Evolutionary conservation across 2,888 invertebrate genomes (phyloP).

Genomic region (Leucophenga maculata): DNA sequence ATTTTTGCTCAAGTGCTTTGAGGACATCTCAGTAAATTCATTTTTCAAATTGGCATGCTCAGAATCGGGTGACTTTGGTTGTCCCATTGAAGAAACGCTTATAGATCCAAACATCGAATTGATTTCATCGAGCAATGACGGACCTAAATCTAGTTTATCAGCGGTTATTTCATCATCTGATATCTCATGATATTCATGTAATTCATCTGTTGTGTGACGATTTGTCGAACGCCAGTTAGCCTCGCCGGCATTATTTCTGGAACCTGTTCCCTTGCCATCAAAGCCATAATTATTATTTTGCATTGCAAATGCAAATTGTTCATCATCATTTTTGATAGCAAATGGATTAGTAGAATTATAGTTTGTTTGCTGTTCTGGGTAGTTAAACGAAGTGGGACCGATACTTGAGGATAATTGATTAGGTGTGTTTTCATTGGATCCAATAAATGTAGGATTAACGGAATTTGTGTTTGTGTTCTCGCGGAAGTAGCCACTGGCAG

Average conservation of each 20-base stretch:
- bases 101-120: slow-evolving; percentile 86
- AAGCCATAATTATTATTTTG: slow-evolving; percentile 70
- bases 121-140: slow-evolving; percentile 91
- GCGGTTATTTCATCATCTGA: slow-evolving; percentile 81
- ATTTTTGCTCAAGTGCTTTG: slow-evolving; percentile 62
- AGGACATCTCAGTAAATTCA: slow-evolving; percentile 79
- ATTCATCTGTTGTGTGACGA: slow-evolving; percentile 63
- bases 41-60: slow-evolving; percentile 80
- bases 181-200: slow-evolving; percentile 87
- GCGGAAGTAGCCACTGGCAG: slow-evolving; percentile 72
- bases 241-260: slow-evolving; percentile 33
- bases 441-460: slow-evolving; percentile 71
- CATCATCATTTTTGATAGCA: slow-evolving; percentile 54
- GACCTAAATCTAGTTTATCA: slow-evolving; percentile 82
- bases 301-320: slow-evolving; percentile 59
- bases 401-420: slow-evolving; percentile 64
- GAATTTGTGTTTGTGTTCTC: slow-evolving; percentile 65
- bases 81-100: slow-evolving; percentile 67
- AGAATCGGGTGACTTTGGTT: slow-evolving; percentile 71
- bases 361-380: slow-evolving; percentile 43
- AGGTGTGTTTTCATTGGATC: slow-evolving; percentile 71
- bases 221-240: slow-evolving; percentile 49
- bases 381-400: slow-evolving; percentile 69
- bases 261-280: slow-evolving; percentile 58
- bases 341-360: slow-evolving; percentile 70